Base-by-base conservation (phyloP, 2,888 invertebrate species). In the Brachyopa scutellaris region DNA sequence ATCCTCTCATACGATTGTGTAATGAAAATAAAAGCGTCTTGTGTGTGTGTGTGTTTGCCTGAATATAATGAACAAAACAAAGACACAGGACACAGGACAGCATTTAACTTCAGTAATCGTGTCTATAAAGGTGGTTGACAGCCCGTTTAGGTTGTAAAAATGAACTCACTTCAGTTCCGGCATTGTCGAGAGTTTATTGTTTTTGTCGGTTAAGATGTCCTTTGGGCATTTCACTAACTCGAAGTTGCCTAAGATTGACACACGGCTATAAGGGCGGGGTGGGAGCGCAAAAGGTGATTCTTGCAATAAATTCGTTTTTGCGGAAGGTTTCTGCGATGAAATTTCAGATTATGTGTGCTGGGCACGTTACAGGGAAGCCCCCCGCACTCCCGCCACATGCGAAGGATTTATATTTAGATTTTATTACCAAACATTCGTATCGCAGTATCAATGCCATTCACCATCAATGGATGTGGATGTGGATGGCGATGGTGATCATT, bases 81-180 rank as follows among this genome's bases (percentile, higher is more conserved):
- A 70, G 82, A 72, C n/a, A n/a, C n/a, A n/a, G n/a, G n/a, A n/a
- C n/a, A n/a, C n/a, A n/a, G n/a, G n/a, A n/a, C 76, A 47, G 13
- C 76, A 76, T 80, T 80, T 69, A 80, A 51, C 49, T 82, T 23
- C 77, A 72, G 76, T 77, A 82, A 82, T 82, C 70, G 82, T n/a
- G n/a, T 82, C 77, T 66, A 82, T 82, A 77, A 82, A 82, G 82
- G 82, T 82, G 82, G 70, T 82, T 77, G 82, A 66, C 82, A 77
- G 77, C 66, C 77, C 77, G 59, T 82, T 82, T 72, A 51, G 61
- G 64, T 42, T 77, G 31, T 72, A 72, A 82, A 82, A 80, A 42
- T n/a, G 53, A 59, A 82, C 77, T 82, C 77, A 82, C 77, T 70
- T 77, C 76, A 70, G 51, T 70, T 76, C 62, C 70, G 55, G 74